Percentiles rank a stretch among this genome's conserved stretches.
Conservation (phyloP, 2,888 invertebrate species). For the Pecten maximus region DNA sequence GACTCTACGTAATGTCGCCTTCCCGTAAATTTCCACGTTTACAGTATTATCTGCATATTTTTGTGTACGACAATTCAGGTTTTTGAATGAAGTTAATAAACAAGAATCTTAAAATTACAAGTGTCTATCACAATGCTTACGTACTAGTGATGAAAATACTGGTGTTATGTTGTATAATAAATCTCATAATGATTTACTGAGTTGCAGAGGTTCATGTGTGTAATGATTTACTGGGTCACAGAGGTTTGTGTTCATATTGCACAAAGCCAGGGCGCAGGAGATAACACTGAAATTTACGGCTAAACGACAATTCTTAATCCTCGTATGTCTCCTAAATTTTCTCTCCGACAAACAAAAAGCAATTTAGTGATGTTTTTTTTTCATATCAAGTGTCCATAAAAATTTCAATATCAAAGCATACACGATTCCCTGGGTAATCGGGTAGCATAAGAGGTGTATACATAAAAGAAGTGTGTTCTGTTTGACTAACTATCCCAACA, state of each 20-base stretch:
- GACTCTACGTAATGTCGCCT: too few relatives aligned
- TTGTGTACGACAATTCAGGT: too few relatives aligned
- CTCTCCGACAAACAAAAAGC: background rate
- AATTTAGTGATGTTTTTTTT: background rate
- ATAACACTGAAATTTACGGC: constrained; percentile 18
- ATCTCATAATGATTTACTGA: background rate
- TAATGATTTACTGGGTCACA: background rate
- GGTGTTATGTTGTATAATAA: background rate
- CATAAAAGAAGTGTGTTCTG: background rate
- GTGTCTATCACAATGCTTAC: background rate
- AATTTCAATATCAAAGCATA: constrained; percentile 15
- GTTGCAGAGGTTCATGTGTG: background rate
- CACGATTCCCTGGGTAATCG: background rate
- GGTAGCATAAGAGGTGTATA: background rate
- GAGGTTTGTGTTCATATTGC: constrained; percentile 12
- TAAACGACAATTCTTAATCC: constrained; percentile 11
- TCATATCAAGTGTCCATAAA: constrained; percentile 32
- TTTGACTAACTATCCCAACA: background rate
- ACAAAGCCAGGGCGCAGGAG: background rate
- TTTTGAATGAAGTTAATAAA: background rate
- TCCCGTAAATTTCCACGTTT: too few relatives aligned
- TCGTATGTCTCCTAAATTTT: constrained; percentile 15
- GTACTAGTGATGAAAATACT: background rate
- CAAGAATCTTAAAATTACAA: too few relatives aligned
- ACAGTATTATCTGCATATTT: too few relatives aligned